These are phyloP conservation scores for Drosophila silvestris DNA, from an alignment of 2,888 invertebrate genomes.

Conservation along the genomic window DNA sequence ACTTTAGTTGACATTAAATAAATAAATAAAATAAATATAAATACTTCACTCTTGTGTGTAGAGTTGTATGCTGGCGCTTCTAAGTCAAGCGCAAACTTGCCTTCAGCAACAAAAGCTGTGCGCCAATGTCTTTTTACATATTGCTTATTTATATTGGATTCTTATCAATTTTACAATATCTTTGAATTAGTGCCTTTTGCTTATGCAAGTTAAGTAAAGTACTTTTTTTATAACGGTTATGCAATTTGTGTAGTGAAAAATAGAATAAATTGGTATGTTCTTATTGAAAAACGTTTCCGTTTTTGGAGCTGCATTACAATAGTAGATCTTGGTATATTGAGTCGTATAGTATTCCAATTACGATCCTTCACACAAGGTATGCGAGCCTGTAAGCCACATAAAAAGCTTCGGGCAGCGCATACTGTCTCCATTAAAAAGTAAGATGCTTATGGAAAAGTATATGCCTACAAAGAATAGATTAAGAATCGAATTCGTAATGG, in stretches of 20 bases:
- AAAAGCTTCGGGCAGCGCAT: neutral
- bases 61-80: neutral
- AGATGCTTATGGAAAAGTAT: neutral
- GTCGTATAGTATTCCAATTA: neutral
- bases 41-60: too few species aligned
- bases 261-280: neutral
- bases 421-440: neutral
- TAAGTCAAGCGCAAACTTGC: neutral
- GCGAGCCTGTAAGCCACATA: neutral
- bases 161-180: neutral
- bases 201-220: neutral
- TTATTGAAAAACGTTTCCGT: neutral
- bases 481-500: neutral
- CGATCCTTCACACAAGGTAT: neutral
- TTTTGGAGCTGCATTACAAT: neutral
- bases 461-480: neutral
- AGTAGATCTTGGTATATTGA: neutral
- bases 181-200: neutral
- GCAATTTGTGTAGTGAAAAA: neutral
- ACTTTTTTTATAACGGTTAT: neutral
- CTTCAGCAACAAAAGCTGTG: neutral
- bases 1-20: too few species aligned
- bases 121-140: neutral
- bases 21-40: too few species aligned
- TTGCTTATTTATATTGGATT: neutral